Base-by-base conservation (phyloP, 2,797 vertebrate genomes). In the Enteromius anoplus region DNA sequence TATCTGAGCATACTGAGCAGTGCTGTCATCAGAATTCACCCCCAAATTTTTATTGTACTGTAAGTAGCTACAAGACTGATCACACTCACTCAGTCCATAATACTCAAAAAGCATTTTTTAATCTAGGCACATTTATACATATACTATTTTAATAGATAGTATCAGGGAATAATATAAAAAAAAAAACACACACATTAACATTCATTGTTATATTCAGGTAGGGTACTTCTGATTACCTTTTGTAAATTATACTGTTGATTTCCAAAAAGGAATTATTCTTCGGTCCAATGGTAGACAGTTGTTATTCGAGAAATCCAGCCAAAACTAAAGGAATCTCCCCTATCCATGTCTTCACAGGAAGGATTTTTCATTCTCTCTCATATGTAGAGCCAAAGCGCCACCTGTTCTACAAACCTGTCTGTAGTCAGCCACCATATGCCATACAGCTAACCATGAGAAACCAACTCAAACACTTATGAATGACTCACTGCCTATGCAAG, bases 351-450 rank as follows among this genome's bases (percentile, higher is more conserved):
- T 49, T 64, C 23, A 71, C 14, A 12, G 19, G 69, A 81, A 70
- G 55, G 68, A 81, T 72, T 72, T 58, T 53, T 53, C 42, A 58
- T 45, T 45, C 42, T 26, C 69, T 53, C 66, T 45, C 71, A 83
- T 69, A 66, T 65, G 26, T 23, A 40, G n/a, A 42, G 75, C 58
- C 81, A 86, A 88, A 90, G 75, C 86, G 88, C 93, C 96, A 96
- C 93, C 95, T 96, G 93, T 93, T 96, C 83, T 82, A 75, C 78
- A 84, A 92, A 94, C 92, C 93, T 94, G 90, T 91, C 94, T 93
- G 89, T 90, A 92, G 95, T 96, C 94, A 89, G 88, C 90, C 92
- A 90, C 93, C 94, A 93, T 96, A 96, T 96, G 95, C 85, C 93
- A 64, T 77, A 93, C 90, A 91, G 88, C 89, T 90, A 91, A 91